Base-by-base conservation (phyloP, 2,797 vertebrate species). In the Sarcophilus harrisii region DNA sequence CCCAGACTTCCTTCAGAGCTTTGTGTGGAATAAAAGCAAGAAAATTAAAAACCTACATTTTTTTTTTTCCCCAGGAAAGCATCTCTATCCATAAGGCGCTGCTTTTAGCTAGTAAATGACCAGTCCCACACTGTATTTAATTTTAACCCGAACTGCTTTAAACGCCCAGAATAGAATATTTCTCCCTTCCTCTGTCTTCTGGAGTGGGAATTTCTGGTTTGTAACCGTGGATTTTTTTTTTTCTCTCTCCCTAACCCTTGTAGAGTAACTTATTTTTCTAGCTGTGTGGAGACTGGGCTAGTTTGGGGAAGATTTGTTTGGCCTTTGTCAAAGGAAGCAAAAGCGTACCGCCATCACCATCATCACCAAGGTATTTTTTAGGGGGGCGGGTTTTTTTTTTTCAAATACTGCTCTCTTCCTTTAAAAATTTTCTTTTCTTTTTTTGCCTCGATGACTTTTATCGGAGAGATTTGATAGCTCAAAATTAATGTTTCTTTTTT, bases 1-100 rank as follows among this genome's bases (percentile, higher is more conserved):
- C 98, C 95, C 99, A 99, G 99, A 98, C 99, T 99, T 99, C 99
- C 99, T 98, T 98, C 98, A 98, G 99, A 99, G 99, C 99, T 99
- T 99, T 99, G 99, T 99, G 99, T 99, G 99, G 99, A 99, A 99
- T 99, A 99, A 98, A 99, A 99, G 99, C 99, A 99, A 99, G 99
- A 99, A 99, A 98, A 99, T 99, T 98, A 98, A 99, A 97, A 99
- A 98, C 98, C 96, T 97, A 98, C 97, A 98, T 98, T 98, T 98
- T 99, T 98, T 98, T 99, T 99, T 99, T 98, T 97, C 98, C 97
- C 98, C 91, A 95, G 97, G 97, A 97, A 97, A 98, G 98, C 98
- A 98, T 98, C 97, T 98, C 98, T 99, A 98, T 98, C 98, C 98
- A 98, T 97, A 98, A 98, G 98, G 98, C 97, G 96, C 93, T 95